Conservation (phyloP, 2,797 vertebrate genomes). For the Tamandua tetradactyla region DNA sequence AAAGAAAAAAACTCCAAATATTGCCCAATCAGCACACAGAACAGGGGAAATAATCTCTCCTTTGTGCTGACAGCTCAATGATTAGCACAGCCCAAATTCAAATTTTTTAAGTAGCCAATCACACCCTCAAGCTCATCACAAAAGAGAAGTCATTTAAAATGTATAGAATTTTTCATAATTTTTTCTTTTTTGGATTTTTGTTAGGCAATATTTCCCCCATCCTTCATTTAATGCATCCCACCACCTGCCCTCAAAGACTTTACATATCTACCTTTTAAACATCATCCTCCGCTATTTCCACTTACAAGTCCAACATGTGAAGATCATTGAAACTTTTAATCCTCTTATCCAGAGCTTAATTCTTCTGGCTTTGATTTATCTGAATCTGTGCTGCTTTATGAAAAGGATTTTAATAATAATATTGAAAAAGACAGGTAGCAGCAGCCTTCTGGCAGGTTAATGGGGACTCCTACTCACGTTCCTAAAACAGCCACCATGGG, state of each 20-base stretch:
- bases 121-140: neutral
- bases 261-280: neutral
- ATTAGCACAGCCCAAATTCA: neutral
- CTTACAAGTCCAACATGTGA: neutral
- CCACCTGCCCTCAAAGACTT: neutral
- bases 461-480: neutral
- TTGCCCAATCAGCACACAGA: neutral
- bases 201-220: neutral
- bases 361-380: neutral
- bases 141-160: neutral
- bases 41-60: neutral
- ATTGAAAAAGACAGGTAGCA: neutral
- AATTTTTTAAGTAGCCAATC: neutral
- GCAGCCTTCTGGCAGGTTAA: neutral
- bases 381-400: neutral
- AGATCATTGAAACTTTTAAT: neutral
- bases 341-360: slow-evolving; percentile 5
- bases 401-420: neutral
- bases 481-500: neutral
- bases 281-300: neutral
- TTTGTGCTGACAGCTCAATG: neutral
- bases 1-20: neutral
- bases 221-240: neutral
- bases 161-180: neutral
- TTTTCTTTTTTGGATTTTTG: neutral